Conservation (phyloP, 2,113 vertebrate genomes). For the Pseudorhombus dupliciocellatus region DNA sequence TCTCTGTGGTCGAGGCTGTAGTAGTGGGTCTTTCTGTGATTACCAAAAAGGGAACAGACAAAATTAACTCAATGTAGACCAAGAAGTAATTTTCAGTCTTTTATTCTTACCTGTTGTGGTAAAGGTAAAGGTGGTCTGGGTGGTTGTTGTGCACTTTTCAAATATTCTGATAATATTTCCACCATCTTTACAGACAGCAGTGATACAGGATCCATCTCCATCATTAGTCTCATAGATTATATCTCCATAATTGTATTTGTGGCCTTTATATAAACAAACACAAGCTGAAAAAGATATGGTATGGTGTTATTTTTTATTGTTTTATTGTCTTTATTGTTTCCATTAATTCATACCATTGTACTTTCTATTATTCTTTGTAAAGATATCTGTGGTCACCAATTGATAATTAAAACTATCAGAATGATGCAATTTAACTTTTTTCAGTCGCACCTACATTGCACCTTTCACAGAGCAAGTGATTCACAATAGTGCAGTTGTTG, state of each 20-base stretch:
- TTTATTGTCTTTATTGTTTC: background rate
- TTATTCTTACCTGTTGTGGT: constrained; percentile 48
- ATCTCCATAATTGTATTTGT: constrained; percentile 63
- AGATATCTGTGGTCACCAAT: no score
- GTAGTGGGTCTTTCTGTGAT: constrained; percentile 3
- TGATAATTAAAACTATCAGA: no score
- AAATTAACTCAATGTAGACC: background rate
- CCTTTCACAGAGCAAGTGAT: no score
- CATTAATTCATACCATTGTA: background rate
- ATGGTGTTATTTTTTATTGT: background rate
- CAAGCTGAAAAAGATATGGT: constrained; percentile 77
- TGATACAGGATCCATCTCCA: constrained; percentile 83
- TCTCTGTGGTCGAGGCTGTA: constrained; percentile 12
- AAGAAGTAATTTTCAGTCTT: background rate
- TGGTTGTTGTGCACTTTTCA: background rate
- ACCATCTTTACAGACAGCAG: constrained; percentile 77
- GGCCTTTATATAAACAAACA: constrained; percentile 77
- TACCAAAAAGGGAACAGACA: background rate
- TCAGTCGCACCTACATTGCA: no score
- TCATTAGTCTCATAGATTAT: constrained; percentile 84
- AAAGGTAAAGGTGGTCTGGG: constrained; percentile 39
- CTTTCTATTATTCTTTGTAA: background rate
- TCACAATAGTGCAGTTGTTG: no score
- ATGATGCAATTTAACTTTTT: no score
- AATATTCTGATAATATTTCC: constrained; percentile 75